A percentile compares a stretch with the other conserved stretches of the same genome.
These are phyloP conservation scores for Numenius phaeopus DNA, from an alignment of 2,797 vertebrate genomes.

Conservation along the genomic window DNA sequence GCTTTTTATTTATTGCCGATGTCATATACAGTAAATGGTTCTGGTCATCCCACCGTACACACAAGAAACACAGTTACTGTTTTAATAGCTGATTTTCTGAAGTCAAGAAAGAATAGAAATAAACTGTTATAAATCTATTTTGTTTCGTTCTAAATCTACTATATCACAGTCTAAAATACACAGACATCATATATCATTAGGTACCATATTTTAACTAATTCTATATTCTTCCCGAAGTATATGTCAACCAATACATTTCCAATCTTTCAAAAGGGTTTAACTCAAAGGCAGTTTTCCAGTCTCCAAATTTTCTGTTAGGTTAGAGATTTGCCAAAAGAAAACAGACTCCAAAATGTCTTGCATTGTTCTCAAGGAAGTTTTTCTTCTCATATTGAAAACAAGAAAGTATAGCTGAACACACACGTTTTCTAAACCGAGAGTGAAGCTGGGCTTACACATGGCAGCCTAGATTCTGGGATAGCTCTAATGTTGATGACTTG, in stretches of 20 bases:
- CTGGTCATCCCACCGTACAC: neutral
- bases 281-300: neutral
- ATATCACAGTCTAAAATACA: neutral
- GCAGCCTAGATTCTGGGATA: neutral
- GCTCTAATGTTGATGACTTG: neutral
- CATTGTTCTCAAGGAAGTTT: neutral
- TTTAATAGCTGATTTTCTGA: neutral
- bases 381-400: neutral
- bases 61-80: neutral
- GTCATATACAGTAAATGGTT: neutral
- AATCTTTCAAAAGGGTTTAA: neutral
- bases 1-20: neutral
- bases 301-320: neutral
- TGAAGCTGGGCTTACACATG: neutral
- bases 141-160: neutral
- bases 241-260: neutral
- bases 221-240: neutral
- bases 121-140: neutral
- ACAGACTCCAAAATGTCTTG: neutral
- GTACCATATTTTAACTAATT: neutral
- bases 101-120: neutral
- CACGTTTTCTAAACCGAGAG: neutral
- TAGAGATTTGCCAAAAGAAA: neutral
- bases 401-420: neutral
- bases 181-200: neutral